Conservation (phyloP, 1,140 invertebrate genomes). For the Drosophila varians region DNA sequence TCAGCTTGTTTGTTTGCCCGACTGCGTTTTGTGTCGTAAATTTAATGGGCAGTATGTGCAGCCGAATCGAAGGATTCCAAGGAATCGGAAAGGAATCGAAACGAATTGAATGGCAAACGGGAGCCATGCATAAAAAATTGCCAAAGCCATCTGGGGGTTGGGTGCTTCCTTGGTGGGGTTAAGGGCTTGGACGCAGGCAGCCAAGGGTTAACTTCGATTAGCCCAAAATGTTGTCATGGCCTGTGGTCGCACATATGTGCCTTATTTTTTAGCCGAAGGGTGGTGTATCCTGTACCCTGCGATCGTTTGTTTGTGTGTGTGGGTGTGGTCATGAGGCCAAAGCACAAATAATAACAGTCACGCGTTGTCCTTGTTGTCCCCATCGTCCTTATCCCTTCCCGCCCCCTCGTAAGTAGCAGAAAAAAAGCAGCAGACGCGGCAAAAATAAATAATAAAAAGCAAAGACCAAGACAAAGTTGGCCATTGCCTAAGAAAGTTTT, state of each 20-base stretch:
- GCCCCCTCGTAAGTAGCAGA: neutral
- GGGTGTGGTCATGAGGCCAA: constrained; percentile 70
- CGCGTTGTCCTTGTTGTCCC: constrained; percentile 19
- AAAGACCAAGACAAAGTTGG: constrained; percentile 36
- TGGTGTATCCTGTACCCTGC: neutral
- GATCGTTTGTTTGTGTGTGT: constrained; percentile 19
- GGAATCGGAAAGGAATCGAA: constrained; percentile 77
- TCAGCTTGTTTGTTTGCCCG: constrained; percentile 69
- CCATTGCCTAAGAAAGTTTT: neutral
- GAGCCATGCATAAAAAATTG: constrained; percentile 80
- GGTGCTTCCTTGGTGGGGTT: constrained; percentile 1
- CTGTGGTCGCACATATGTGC: constrained; percentile 80
- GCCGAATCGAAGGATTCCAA: constrained; percentile 50
- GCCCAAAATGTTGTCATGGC: constrained; percentile 79
- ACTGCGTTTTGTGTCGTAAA: constrained; percentile 79
- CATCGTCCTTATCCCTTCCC: neutral
- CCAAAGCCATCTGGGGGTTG: constrained; percentile 44
- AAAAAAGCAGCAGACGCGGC: constrained; percentile 65
- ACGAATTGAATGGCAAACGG: constrained; percentile 76
- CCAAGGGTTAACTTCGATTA: constrained; percentile 81
- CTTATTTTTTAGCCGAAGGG: constrained; percentile 2
- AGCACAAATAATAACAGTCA: constrained; percentile 76
- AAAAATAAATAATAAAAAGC: constrained; percentile 74
- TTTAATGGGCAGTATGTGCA: constrained; percentile 66
- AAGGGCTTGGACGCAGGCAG: constrained; percentile 17